Percentiles rank a stretch among this genome's conserved stretches.
These are phyloP conservation scores for Horisme vitalbata DNA, from an alignment of 2,888 invertebrate genomes.

Conservation along the genomic window DNA sequence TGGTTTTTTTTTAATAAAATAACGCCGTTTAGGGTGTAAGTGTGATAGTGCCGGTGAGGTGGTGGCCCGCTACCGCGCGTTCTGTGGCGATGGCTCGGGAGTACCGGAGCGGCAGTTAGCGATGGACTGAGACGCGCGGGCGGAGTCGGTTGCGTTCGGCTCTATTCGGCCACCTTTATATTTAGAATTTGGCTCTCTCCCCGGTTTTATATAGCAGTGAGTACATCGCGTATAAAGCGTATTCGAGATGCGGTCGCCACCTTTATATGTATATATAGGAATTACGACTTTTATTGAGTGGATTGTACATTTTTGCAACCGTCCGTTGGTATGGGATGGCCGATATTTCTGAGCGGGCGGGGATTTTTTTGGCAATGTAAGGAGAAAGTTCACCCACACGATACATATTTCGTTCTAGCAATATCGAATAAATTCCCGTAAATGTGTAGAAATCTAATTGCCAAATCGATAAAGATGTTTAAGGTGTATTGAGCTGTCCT, in stretches of 20 bases:
- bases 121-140: constrained; percentile 80
- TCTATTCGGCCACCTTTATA: constrained; percentile 78
- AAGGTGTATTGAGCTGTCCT: not conserved
- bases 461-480: not conserved
- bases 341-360: constrained; percentile 56
- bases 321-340: constrained; percentile 50
- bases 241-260: constrained; percentile 76
- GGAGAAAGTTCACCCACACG: constrained; percentile 46
- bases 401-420: constrained; percentile 38
- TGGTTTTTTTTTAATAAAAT: constrained; percentile 39
- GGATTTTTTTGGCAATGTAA: constrained; percentile 53
- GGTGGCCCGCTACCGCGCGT: constrained; percentile 68
- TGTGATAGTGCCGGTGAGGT: constrained; percentile 48
- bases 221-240: constrained; percentile 81
- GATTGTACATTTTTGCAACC: constrained; percentile 77
- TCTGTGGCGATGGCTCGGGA: constrained; percentile 67
- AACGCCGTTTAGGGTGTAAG: constrained; percentile 54
- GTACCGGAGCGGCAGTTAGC: constrained; percentile 75
- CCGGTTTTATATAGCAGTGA: constrained; percentile 83
- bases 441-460: constrained; percentile 4
- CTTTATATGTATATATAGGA: constrained; percentile 74
- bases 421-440: constrained; percentile 29
- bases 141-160: constrained; percentile 70
- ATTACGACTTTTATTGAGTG: constrained; percentile 79
- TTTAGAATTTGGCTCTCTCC: constrained; percentile 86